Conservation (phyloP, 2,888 invertebrate genomes). For the Gymnocheta viridis region DNA sequence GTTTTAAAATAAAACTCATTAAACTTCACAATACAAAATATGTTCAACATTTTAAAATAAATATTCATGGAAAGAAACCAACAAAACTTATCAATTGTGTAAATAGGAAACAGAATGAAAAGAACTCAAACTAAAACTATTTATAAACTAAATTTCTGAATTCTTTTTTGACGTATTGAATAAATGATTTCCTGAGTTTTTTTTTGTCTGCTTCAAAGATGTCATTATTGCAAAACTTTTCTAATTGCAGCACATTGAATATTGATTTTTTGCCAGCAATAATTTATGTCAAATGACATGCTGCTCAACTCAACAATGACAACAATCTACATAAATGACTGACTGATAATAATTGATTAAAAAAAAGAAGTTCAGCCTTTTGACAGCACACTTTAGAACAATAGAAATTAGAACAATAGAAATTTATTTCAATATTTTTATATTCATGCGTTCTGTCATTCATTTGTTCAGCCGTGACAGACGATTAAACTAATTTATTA, state of each 20-base stretch:
- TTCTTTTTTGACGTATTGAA: neutral
- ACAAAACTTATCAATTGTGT: neutral
- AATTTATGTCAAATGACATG: slow-evolving; percentile 7
- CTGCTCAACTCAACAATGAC: neutral
- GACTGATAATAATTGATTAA: slow-evolving; percentile 37
- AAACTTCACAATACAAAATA: too few species aligned
- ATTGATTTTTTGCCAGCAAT: neutral
- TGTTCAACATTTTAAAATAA: too few species aligned
- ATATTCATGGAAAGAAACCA: neutral
- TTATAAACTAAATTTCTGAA: neutral
- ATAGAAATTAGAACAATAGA: slow-evolving; percentile 30
- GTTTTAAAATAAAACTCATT: too few species aligned
- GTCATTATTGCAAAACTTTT: slow-evolving; percentile 28
- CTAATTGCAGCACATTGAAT: neutral
- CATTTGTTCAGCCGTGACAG: slow-evolving; percentile 4
- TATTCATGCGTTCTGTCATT: neutral
- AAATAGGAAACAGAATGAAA: neutral
- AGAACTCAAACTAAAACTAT: neutral
- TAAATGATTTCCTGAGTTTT: neutral
- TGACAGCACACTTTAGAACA: neutral
- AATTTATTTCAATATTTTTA: slow-evolving; percentile 24
- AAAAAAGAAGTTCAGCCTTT: neutral
- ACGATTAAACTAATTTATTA: slow-evolving; percentile 52
- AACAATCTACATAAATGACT: neutral
- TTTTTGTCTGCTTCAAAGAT: neutral